These are phyloP conservation scores for Macrotis lagotis DNA, from an alignment of 2,113 vertebrate species.

Conservation along the genomic window DNA sequence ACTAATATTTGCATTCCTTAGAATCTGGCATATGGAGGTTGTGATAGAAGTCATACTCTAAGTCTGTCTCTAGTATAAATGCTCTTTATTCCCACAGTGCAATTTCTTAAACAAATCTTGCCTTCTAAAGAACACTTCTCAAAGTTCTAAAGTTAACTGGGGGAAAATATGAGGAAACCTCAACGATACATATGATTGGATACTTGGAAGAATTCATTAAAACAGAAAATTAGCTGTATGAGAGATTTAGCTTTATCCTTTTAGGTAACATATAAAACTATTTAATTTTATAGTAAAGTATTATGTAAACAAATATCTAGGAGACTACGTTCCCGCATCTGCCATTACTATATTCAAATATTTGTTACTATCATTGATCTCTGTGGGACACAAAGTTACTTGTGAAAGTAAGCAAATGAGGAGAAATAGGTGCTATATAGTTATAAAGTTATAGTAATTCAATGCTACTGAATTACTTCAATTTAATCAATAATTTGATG, in stretches of 20 bases:
- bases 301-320: no score
- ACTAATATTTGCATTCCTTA: neutral
- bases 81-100: neutral
- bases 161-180: constrained; percentile 37
- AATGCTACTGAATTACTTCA: neutral
- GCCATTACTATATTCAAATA: neutral
- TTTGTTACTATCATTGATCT: neutral
- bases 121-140: constrained; percentile 59
- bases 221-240: neutral
- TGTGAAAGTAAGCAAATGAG: neutral
- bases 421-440: neutral
- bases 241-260: neutral
- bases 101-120: neutral
- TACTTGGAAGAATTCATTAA: constrained; percentile 30
- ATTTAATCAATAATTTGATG: neutral
- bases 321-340: neutral
- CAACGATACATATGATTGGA: neutral
- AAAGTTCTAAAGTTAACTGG: constrained; percentile 41
- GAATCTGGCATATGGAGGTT: constrained; percentile 24
- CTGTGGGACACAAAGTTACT: neutral
- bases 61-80: neutral
- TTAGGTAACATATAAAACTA: constrained; percentile 5
- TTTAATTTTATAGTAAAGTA: neutral
- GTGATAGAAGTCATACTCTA: constrained; percentile 29
- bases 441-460: neutral